Base-by-base conservation (phyloP, 2,888 invertebrate genomes). In the Gari tellinella region DNA sequence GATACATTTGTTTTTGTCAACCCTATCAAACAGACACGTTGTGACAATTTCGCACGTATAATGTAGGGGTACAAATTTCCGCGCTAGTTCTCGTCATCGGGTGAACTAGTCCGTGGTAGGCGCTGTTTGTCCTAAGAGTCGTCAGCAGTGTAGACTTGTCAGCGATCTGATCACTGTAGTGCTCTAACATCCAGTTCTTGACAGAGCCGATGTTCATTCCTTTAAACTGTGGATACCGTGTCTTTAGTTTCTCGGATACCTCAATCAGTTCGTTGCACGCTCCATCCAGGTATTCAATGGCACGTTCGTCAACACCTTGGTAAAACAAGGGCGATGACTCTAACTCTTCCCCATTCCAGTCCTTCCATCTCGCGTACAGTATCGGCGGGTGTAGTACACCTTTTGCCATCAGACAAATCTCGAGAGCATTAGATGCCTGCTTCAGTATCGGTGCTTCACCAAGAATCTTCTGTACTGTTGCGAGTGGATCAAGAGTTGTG, bases 351-450 rank as follows among this genome's bases (percentile, higher is more conserved):
- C 83, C 83, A 56, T 86, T 78, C 83, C 84, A 86, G 17, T 80
- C 49, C 49, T 69, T 65, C 86, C 86, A 86, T n/a, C 46, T 56
- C 0, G 85, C 81, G 49, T 82, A 84, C 85, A 86, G 81, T 41
- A 86, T 81, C 15, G 83, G 79, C 2, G 84, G 83, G 58, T 86
- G 86, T 12, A 86, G 64, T 31, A 74, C 80, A 2, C 80, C 73
- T 40, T 82, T 82, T 0, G 75, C 78, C 49, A 74, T 65, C 10
- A 86, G 72, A 31, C 78, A 78, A 15, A 83, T 77, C 46, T 76
- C 78, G 17, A 86, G 45, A 14, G 76, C 67, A 48, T 86, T 80
- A 7, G 77, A 65, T 7, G 64, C 62, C 10, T 40, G 49, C 1
- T 61, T 48, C 23, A 85, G 55, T 7, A 65, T 63, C 0, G 86